Conservation (phyloP, 2,888 invertebrate genomes). For the Acrobasis suavella region DNA sequence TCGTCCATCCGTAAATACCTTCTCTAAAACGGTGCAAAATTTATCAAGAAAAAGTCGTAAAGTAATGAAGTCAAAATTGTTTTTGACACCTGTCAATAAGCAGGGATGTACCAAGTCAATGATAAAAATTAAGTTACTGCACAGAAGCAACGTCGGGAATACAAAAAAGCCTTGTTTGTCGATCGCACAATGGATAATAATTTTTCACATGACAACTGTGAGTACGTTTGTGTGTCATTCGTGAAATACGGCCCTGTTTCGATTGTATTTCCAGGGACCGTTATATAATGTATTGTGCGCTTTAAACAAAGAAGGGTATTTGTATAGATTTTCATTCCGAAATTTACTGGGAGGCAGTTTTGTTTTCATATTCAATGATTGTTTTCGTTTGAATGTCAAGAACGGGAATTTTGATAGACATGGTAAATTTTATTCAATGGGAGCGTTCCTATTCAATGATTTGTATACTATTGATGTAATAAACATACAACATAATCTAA, state of each 20-base stretch:
- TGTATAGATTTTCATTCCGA: slow-evolving; percentile 5
- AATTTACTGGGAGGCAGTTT: slow-evolving; percentile 1
- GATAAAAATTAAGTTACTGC: slow-evolving; percentile 19
- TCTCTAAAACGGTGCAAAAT: not conserved
- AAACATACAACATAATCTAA: too few relatives aligned
- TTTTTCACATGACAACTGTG: slow-evolving; percentile 22
- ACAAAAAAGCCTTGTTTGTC: slow-evolving; percentile 16
- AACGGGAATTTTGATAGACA: too few relatives aligned
- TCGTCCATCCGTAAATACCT: not conserved
- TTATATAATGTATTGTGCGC: not conserved
- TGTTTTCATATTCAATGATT: slow-evolving; percentile 1
- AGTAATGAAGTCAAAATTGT: slow-evolving; percentile 11
- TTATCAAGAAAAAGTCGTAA: slow-evolving; percentile 2
- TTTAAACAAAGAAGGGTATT: slow-evolving; percentile 8
- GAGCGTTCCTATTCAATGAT: too few relatives aligned
- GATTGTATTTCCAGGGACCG: slow-evolving; percentile 11
- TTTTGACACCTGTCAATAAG: slow-evolving; percentile 20
- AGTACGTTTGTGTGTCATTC: slow-evolving; percentile 23
- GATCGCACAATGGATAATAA: slow-evolving; percentile 18
- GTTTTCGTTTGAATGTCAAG: slow-evolving; percentile 1
- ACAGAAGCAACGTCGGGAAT: slow-evolving; percentile 11
- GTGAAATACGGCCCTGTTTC: slow-evolving; percentile 15
- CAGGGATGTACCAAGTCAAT: slow-evolving; percentile 12
- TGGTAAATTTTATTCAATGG: too few relatives aligned
- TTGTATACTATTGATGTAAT: too few relatives aligned